Percentiles rank a stretch among this genome's conserved stretches.
These are phyloP conservation scores for Panurus biarmicus DNA, from an alignment of 2,113 vertebrate genomes.

Conservation along the genomic window DNA sequence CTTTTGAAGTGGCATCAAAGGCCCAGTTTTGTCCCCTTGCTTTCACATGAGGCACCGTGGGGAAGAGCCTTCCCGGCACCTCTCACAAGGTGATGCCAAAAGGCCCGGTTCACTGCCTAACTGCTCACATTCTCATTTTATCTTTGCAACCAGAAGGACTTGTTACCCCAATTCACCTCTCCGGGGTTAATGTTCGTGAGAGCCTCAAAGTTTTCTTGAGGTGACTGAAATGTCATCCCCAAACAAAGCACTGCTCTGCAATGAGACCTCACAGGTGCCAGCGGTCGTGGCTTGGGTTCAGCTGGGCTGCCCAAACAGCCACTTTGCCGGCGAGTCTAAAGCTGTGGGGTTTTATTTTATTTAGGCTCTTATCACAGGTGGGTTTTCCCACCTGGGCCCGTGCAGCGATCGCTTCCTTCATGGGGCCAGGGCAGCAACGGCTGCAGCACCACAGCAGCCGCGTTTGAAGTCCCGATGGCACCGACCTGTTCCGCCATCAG, in stretches of 20 bases:
- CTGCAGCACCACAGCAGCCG: rapidly evolving
- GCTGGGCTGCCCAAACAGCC: neutral
- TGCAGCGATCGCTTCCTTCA: constrained; percentile 2
- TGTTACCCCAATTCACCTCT: neutral
- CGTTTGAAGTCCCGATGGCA: neutral
- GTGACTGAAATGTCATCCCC: neutral
- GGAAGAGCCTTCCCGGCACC: neutral
- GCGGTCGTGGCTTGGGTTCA: neutral
- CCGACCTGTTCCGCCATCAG: rapidly evolving
- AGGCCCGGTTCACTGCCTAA: neutral
- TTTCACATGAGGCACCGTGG: neutral
- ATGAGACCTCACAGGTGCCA: neutral
- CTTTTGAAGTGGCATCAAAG: neutral
- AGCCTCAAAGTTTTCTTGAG: neutral
- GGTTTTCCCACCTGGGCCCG: neutral
- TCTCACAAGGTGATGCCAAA: neutral
- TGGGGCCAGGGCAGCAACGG: constrained; percentile 25
- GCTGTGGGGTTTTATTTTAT: neutral
- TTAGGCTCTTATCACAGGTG: constrained; percentile 23
- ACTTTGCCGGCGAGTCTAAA: neutral
- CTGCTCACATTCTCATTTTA: neutral
- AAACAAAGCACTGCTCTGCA: neutral
- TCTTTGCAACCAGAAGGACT: neutral
- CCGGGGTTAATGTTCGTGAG: neutral
- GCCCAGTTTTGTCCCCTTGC: neutral